Evolutionary conservation across 2,113 vertebrate genomes (phyloP), one percentile per base, ranked within the genome.

Genomic region (Bucco capensis): DNA sequence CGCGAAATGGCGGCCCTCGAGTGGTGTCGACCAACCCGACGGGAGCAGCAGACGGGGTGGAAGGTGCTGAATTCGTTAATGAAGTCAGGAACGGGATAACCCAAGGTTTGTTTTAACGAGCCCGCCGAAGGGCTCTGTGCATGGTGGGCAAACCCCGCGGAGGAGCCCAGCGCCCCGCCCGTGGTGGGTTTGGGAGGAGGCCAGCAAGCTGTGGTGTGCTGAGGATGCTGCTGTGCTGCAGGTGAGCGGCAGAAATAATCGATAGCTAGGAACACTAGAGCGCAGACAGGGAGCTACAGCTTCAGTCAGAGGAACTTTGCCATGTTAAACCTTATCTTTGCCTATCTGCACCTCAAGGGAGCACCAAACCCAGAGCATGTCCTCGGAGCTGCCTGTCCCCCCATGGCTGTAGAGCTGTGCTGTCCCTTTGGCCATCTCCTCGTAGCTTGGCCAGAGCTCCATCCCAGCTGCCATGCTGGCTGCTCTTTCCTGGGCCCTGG

Each of bases 391-490:
- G 33, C 60, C 40, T 2, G 61, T 22, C 17, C 46, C n/a, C 73
- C 13, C 31, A 49, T 0, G 1, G 47, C 42, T 33, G n/a, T 44
- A 24, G 51, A 31, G 30, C 74, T 24, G 19, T 1, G 1, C 25
- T 14, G 3, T 61, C 27, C 35, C 66, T 33, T 28, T 1, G 0
- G 21, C 60, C n/a, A 16, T 19, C 50, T 46, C 57, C 47, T 5
- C 1, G 0, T 1, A 24, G 28, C 49, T 24, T 12, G 33, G 57
- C 44, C 33, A 5, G 35, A 12, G 51, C 24, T 12, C 83, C 19
- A 3, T 25, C 17, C 17, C 24, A 3, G 27, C 35, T 0, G 1
- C 42, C 28, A 2, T 4, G 22, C 40, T 0, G 1, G 31, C 21
- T 0, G 4, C 40, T 19, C 12, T 51, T 33, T 5, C 13, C 33